Percentiles rank a stretch among this genome's conserved stretches.
These are phyloP conservation scores for Pardalotus punctatus DNA, from an alignment of 2,113 vertebrate genomes.

Conservation along the genomic window DNA sequence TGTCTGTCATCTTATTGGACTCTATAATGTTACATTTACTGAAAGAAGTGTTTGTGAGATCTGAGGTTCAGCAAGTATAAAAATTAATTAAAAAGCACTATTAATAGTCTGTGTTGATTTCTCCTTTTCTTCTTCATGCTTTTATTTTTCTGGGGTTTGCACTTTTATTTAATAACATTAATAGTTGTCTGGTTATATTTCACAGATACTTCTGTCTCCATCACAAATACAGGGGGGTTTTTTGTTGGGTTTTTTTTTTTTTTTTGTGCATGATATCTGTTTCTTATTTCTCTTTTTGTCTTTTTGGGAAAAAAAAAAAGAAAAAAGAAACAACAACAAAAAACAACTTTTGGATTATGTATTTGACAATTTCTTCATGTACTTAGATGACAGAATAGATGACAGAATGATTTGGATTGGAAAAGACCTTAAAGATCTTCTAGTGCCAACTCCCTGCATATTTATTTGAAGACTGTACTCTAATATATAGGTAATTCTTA, in stretches of 20 bases:
- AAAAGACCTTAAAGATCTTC: background rate
- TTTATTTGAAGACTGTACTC: background rate
- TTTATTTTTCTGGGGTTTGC: background rate
- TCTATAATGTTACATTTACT: background rate
- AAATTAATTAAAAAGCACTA: background rate
- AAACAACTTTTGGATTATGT: background rate
- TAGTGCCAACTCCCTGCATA: background rate
- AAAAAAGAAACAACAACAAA: background rate
- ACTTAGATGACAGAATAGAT: background rate
- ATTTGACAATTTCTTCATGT: background rate
- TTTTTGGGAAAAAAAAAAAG: background rate
- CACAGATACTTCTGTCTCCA: background rate
- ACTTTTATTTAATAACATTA: background rate
- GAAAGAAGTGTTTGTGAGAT: background rate
- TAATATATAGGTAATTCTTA: background rate
- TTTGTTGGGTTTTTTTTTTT: too few relatives aligned
- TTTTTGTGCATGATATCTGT: fast-evolving
- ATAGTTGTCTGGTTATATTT: background rate
- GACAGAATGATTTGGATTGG: background rate
- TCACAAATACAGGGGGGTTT: too few relatives aligned
- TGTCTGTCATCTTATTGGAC: background rate
- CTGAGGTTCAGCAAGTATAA: background rate
- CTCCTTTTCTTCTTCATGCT: background rate
- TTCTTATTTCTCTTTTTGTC: background rate
- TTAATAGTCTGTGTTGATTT: background rate